Percentiles rank a stretch among this genome's conserved stretches.
Evolutionary conservation across 2,113 vertebrate species (phyloP).

Genomic region (Noturus placidus): DNA sequence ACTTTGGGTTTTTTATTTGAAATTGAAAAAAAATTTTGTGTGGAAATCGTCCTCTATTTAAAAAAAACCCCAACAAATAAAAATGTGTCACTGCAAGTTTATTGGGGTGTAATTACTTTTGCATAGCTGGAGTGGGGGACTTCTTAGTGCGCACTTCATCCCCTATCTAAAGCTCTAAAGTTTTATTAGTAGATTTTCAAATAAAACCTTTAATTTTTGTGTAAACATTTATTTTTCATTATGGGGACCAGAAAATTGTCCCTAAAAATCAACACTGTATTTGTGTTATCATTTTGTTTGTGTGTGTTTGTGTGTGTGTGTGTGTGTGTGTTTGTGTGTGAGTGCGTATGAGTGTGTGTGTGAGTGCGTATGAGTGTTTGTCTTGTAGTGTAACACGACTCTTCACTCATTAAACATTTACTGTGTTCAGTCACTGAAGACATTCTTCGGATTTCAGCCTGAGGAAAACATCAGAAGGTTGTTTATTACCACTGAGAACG

Average conservation of each 20-base stretch:
- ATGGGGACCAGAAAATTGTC: neutral
- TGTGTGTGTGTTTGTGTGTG: conserved; percentile 29
- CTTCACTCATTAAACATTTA: conserved; percentile 42
- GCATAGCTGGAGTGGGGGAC: neutral
- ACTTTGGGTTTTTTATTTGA: neutral
- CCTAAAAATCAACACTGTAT: neutral
- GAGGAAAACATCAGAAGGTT: neutral
- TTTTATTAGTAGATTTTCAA: neutral
- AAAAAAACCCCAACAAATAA: neutral
- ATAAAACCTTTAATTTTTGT: neutral
- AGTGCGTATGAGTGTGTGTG: conserved; percentile 9
- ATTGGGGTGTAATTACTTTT: neutral
- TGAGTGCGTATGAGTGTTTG: conserved; percentile 29
- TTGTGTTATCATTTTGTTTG: neutral
- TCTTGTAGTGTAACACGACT: conserved; percentile 21
- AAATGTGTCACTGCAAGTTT: neutral
- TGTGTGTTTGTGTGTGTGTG: conserved; percentile 27
- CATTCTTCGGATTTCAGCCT: conserved; percentile 18
- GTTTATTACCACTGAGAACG: neutral
- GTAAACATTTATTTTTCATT: neutral
- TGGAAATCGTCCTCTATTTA: neutral
- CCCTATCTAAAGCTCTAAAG: neutral
- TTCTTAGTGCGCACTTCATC: neutral
- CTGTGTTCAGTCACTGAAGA: neutral
- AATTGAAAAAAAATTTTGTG: neutral